Evolutionary conservation across 1,140 invertebrate genomes (phyloP), one percentile per base, ranked within the genome.

Genomic region (Coenobita brevimanus): DNA sequence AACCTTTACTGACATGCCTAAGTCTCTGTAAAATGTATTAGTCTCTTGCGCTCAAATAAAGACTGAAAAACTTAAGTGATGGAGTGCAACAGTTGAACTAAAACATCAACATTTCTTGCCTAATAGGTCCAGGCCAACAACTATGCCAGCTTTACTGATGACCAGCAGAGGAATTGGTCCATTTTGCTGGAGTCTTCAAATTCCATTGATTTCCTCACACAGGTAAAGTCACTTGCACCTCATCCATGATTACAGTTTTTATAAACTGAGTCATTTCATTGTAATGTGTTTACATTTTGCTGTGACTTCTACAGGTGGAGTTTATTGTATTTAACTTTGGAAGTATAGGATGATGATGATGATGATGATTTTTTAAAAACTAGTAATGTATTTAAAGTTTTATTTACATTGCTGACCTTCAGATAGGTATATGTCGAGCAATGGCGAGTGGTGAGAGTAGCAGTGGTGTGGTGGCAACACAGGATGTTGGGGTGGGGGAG

Each of bases 361-460:
- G n/a, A n/a, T n/a, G n/a, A n/a, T n/a, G n/a, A n/a, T n/a, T n/a
- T n/a, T n/a, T n/a, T n/a, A n/a, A n/a, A n/a, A n/a, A n/a, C n/a
- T n/a, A n/a, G n/a, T n/a, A n/a, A n/a, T n/a, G n/a, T n/a, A n/a
- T n/a, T n/a, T n/a, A n/a, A n/a, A n/a, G n/a, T n/a, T n/a, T n/a
- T n/a, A n/a, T n/a, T n/a, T n/a, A n/a, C n/a, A n/a, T n/a, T n/a
- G n/a, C n/a, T n/a, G n/a, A n/a, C n/a, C 2, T 38, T 15, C 46
- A 83, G 81, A 67, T 83, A 21, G 81, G 81, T n/a, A 27, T 83
- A 17, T 83, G 81, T 54, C 67, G 81, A 8, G 81, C 81, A n/a
- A 8, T 83, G 46, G 64, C 46, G 17, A 30, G 41, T 13, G 2
- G 21, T 8, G 41, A 30, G 0, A 15, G 17, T 3, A 50, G 46